Percentiles rank a stretch among this genome's conserved stretches.
Conservation (phyloP, 2,888 invertebrate genomes). For the Apotomis betuletana region DNA sequence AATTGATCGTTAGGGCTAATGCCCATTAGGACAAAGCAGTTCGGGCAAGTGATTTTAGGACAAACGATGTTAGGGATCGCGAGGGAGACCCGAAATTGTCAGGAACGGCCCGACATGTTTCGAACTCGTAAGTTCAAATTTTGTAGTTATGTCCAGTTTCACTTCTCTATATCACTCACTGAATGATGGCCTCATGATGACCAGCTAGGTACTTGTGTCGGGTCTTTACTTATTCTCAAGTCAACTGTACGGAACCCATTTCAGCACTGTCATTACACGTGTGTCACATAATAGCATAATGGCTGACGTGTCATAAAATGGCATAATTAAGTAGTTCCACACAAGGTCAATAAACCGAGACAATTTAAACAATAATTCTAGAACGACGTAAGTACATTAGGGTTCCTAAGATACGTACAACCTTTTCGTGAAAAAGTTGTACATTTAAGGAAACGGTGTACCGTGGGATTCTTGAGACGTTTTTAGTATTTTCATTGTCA, state of each 20-base stretch:
- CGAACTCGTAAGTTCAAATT: too few species aligned
- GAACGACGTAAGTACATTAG: background rate
- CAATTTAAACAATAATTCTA: background rate
- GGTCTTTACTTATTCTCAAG: too few species aligned
- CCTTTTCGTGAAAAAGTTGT: background rate
- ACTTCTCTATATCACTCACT: too few species aligned
- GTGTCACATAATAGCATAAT: conserved; percentile 24
- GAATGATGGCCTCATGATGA: background rate
- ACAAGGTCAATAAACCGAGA: conserved; percentile 31
- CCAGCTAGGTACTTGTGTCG: too few species aligned
- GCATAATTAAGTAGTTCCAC: conserved; percentile 30
- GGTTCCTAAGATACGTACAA: background rate
- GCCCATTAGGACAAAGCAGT: too few species aligned
- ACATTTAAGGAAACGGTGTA: conserved; percentile 1
- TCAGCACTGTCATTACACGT: conserved; percentile 10
- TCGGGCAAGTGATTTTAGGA: too few species aligned
- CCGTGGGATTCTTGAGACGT: conserved; percentile 1
- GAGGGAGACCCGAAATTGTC: too few species aligned
- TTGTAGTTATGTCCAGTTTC: too few species aligned
- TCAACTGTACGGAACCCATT: background rate
- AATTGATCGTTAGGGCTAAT: too few species aligned
- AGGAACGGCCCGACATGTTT: too few species aligned
- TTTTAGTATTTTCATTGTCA: conserved; percentile 1
- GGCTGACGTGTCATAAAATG: conserved; percentile 2
- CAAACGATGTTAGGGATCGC: too few species aligned